Evolutionary conservation across 2,888 invertebrate genomes (phyloP), one percentile per base, ranked within the genome.

Genomic region (Chaetoderma sp.): DNA sequence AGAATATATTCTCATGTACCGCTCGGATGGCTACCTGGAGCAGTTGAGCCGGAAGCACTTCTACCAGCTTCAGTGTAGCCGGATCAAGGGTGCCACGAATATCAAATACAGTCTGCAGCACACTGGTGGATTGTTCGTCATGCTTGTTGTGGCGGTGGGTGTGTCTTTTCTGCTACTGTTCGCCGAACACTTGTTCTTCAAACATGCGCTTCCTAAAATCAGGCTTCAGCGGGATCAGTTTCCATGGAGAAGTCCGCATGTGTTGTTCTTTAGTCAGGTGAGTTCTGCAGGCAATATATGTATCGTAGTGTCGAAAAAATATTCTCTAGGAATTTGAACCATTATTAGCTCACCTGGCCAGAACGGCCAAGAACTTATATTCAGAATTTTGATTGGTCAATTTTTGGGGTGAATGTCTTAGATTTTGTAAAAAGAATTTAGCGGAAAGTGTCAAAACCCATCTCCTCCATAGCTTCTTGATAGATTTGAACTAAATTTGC

Each of bases 181-280:
- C 63, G 89, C 94, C 60, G 96, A 96, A 83, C 94, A 95, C 86
- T 88, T 94, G 76, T 94, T 95, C 87, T 96, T 95, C 88, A 93
- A 93, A 83, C 94, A 93, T 86, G 92, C 93, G n/a, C 87, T 96
- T 68, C 96, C 96, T 0, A 90, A 91, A 63, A 88, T 95, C 67
- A 89, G 95, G 49, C 93, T 92, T 75, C 92, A 93, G 78, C 94
- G 95, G 0, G 92, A 93, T 81, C 93, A 92, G 66, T 94, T 94
- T 28, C 91, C 94, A 78, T 96, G 95, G 95, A 91, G 93, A 69
- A 94, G 93, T 77, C 90, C 94, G 50, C 94, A 95, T 82, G 92
- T 96, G 67, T 95, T 95, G 94, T 96, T 95, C 87, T 94, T 95
- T 86, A 95, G 95, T 83, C 94, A 94, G 91, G 93, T 93, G 84